Conservation (phyloP, 2,113 vertebrate species). For the Sinocyclocheilus rhinocerous region DNA sequence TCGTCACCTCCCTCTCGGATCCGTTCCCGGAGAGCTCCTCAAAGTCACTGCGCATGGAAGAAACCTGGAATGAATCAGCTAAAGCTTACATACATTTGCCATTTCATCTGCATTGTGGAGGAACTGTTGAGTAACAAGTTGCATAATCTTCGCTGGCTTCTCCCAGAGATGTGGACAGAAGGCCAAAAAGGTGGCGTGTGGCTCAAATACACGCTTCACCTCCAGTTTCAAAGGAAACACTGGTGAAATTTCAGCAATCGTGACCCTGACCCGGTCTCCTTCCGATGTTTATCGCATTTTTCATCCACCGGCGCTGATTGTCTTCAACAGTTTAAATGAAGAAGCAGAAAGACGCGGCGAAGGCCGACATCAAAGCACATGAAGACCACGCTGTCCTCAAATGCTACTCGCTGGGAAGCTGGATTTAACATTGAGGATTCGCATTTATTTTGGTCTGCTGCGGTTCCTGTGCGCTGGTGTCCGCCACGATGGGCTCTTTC, state of each 20-base stretch:
- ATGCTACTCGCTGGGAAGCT: conserved; percentile 4
- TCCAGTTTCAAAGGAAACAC: not conserved
- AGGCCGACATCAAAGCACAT: conserved; percentile 7
- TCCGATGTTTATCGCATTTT: conserved; percentile 37
- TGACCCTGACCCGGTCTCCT: not conserved
- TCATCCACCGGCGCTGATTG: not conserved
- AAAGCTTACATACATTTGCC: conserved; percentile 41
- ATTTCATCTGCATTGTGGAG: conserved; percentile 20
- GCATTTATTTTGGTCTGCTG: conserved; percentile 41
- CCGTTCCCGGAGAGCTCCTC: not conserved
- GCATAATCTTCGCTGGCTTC: conserved; percentile 40
- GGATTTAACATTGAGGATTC: conserved; percentile 3
- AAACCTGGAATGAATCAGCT: conserved; percentile 40
- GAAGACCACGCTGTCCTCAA: conserved; percentile 16
- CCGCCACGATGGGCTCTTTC: conserved; percentile 13
- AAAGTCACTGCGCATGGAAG: conserved; percentile 19
- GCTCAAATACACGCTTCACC: not conserved
- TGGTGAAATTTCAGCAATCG: not conserved
- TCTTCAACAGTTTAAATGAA: conserved; percentile 33
- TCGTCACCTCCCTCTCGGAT: conserved; percentile 35
- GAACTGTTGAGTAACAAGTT: conserved; percentile 23
- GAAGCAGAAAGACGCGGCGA: not conserved
- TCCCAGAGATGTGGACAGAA: conserved; percentile 35
- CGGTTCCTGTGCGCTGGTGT: conserved; percentile 41
- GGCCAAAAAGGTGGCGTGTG: not conserved